phyloP scores from a whole-genome alignment of 2,113 vertebrate species.

The Alectura lathami region DNA sequence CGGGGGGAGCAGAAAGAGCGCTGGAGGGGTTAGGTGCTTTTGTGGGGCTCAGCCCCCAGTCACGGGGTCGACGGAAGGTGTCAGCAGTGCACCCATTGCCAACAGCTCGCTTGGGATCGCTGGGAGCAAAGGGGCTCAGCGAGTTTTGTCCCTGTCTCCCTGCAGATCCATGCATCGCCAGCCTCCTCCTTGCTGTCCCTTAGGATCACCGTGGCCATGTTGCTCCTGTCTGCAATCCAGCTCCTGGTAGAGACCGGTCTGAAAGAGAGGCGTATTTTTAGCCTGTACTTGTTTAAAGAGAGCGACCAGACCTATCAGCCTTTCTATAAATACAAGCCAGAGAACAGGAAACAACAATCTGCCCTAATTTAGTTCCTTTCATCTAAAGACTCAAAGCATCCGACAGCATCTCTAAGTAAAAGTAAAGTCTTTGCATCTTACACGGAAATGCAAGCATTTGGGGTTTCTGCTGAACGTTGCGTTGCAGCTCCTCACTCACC shows the following conservation, averaged over 20 bases:
- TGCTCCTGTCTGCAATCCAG: background rate
- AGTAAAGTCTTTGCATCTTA: background rate
- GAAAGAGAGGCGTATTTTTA: background rate
- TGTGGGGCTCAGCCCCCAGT: background rate
- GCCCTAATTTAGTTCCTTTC: constrained; percentile 60
- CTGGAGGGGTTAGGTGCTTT: background rate
- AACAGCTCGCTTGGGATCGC: background rate
- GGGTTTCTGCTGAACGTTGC: background rate
- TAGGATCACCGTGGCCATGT: background rate
- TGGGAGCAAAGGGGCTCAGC: background rate
- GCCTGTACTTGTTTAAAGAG: background rate
- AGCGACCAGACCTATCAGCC: background rate
- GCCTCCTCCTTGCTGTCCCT: too few relatives aligned
- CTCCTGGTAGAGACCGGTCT: background rate
- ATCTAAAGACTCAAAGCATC: constrained; percentile 34
- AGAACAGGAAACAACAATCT: constrained; percentile 38
- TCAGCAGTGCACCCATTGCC: background rate
- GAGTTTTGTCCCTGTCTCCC: background rate
- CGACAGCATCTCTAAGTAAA: background rate
- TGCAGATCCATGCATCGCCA: background rate
- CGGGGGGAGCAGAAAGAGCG: background rate
- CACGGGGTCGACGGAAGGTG: background rate
- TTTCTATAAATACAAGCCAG: constrained; percentile 41
- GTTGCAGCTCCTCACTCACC: fast-evolving
- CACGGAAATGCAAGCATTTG: background rate